Percentiles rank a stretch among this genome's conserved stretches.
phyloP scores from a whole-genome alignment of 2,113 vertebrate species.

The Thamnaconus septentrionalis region DNA sequence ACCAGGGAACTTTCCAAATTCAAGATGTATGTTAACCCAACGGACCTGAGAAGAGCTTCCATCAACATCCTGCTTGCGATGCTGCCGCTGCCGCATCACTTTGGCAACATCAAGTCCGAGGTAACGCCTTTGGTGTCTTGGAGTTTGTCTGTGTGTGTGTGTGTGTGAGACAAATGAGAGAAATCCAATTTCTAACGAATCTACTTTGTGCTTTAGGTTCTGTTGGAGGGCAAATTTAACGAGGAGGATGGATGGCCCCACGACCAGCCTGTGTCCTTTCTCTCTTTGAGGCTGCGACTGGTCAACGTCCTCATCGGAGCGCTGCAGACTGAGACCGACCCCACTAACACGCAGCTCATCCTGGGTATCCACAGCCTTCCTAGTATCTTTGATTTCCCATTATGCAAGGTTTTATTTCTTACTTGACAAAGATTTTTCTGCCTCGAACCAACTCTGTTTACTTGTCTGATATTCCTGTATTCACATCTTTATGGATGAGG shows the following conservation, averaged over 20 bases:
- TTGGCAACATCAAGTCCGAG: constrained; percentile 94
- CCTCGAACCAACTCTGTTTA: background rate
- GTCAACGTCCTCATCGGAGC: constrained; percentile 96
- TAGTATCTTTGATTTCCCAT: background rate
- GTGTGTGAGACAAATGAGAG: no score
- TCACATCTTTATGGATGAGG: no score
- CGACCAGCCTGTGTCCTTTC: constrained; percentile 92
- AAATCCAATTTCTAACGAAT: background rate
- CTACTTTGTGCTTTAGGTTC: constrained; percentile 76
- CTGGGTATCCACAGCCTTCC: constrained; percentile 76
- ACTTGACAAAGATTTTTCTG: background rate
- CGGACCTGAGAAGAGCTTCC: constrained; percentile 91
- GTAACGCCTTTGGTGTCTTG: constrained; percentile 62
- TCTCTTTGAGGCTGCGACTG: constrained; percentile 90
- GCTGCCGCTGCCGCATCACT: constrained; percentile 94
- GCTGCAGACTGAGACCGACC: constrained; percentile 93
- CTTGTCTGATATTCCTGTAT: no score
- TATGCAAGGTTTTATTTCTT: no score
- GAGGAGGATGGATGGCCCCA: constrained; percentile 87
- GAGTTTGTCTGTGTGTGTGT: no score
- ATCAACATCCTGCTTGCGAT: constrained; percentile 94
- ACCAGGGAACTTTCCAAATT: constrained; percentile 93
- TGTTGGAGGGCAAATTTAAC: constrained; percentile 94
- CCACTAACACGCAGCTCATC: constrained; percentile 96
- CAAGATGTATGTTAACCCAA: constrained; percentile 95